Conservation (phyloP, 2,113 vertebrate genomes). For the Arvicanthis niloticus region DNA sequence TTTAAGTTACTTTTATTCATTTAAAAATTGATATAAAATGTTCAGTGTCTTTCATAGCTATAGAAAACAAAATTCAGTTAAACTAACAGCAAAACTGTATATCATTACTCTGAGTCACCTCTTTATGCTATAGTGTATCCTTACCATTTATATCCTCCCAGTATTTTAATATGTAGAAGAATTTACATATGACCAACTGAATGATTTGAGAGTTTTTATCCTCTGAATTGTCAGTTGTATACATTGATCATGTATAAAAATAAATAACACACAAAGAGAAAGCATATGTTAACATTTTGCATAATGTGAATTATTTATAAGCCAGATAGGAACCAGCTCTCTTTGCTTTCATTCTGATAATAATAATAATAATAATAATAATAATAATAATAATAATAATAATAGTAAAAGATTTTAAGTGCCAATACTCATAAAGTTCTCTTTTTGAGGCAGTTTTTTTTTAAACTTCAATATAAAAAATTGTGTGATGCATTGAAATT, state of each 20-base stretch:
- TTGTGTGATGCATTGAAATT: not conserved
- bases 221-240: not conserved
- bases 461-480: constrained; percentile 16
- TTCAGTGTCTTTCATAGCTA: constrained; percentile 25
- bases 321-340: not conserved
- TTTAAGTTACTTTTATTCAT: constrained; percentile 2
- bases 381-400: not conserved
- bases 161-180: not conserved
- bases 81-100: not conserved
- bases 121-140: not conserved
- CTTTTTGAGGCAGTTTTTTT: not conserved
- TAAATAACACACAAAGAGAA: not conserved
- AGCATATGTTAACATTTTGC: not conserved
- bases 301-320: constrained; percentile 13
- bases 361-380: not conserved
- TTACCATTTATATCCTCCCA: no score
- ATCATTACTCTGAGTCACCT: not conserved
- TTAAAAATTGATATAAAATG: not conserved
- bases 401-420: not conserved
- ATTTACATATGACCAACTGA: not conserved
- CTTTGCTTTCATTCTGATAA: constrained; percentile 21
- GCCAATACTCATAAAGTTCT: not conserved
- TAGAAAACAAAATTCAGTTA: constrained; percentile 14
- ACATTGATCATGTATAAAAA: not conserved
- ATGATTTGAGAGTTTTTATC: not conserved